Percentiles rank a stretch among this genome's conserved stretches.
phyloP scores from a whole-genome alignment of 2,113 vertebrate genomes.

The Dasyprocta punctata region DNA sequence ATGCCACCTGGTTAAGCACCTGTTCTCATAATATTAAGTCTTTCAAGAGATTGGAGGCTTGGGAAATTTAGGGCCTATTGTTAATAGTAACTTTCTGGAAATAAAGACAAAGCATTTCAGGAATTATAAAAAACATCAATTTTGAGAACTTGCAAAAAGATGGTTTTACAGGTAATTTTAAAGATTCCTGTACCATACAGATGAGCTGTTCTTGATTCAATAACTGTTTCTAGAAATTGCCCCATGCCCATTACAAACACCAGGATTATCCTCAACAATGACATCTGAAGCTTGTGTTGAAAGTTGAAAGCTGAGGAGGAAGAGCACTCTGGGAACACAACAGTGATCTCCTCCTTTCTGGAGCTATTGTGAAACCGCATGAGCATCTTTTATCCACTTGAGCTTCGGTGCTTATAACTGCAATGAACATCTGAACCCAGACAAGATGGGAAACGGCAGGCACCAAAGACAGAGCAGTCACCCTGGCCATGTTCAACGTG shows the following conservation, averaged over 20 bases:
- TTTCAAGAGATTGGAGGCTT: not conserved
- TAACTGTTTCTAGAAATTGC: not conserved
- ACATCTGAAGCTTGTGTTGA: not conserved
- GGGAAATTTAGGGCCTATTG: not conserved
- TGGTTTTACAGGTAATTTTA: not conserved
- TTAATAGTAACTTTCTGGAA: conserved; percentile 10
- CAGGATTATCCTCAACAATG: not conserved
- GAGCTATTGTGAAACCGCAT: not conserved
- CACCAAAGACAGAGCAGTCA: too few relatives aligned
- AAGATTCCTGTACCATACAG: not conserved
- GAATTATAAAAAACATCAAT: conserved; percentile 19
- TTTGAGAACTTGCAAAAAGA: not conserved
- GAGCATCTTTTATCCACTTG: not conserved
- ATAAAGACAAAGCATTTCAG: conserved; percentile 23
- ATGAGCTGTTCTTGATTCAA: not conserved
- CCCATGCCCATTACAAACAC: not conserved
- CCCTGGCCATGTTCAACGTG: rapidly evolving
- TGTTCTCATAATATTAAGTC: not conserved
- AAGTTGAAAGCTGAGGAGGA: not conserved
- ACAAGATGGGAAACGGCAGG: not conserved
- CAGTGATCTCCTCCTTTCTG: not conserved
- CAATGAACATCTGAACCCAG: not conserved
- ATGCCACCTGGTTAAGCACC: not conserved
- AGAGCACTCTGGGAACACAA: not conserved
- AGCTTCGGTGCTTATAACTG: not conserved